A percentile compares a stretch with the other conserved stretches of the same genome.
Conservation (phyloP, 2,888 invertebrate genomes). For the Terebella lapidaria region DNA sequence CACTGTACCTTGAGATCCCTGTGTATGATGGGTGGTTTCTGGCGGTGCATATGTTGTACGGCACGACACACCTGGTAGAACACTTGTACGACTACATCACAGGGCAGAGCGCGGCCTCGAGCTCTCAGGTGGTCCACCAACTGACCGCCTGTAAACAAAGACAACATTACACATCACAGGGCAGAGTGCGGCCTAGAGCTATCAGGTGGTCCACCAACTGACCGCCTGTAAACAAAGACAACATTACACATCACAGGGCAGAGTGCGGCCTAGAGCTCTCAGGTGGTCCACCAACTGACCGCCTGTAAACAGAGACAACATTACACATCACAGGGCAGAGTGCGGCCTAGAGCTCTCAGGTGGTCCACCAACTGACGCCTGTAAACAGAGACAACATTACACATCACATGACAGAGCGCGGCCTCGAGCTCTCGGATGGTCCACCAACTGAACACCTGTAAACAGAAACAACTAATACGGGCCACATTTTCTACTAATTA, state of each 20-base stretch:
- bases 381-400: too few relatives aligned
- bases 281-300: conserved; percentile 51
- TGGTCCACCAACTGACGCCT: too few relatives aligned
- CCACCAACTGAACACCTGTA: too few relatives aligned
- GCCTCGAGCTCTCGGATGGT: too few relatives aligned
- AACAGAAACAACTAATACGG: not conserved
- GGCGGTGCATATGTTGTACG: conserved; percentile 88
- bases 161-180: not conserved
- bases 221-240: conserved; percentile 34
- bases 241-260: conserved; percentile 38
- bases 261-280: conserved; percentile 31
- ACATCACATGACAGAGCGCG: too few relatives aligned
- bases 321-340: not conserved
- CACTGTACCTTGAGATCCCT: conserved; percentile 79
- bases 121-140: conserved; percentile 47
- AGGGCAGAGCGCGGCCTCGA: conserved; percentile 36
- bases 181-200: conserved; percentile 19
- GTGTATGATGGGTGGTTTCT: conserved; percentile 85
- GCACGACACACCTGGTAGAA: conserved; percentile 88
- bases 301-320: conserved; percentile 13
- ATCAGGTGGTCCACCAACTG: conserved; percentile 49
- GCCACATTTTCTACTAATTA: too few relatives aligned
- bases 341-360: too few relatives aligned
- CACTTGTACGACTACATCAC: conserved; percentile 63
- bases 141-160: conserved; percentile 33